A percentile compares a stretch with the other conserved stretches of the same genome.
These are phyloP conservation scores for Nibea albiflora DNA, from an alignment of 2,113 vertebrate species.

Conservation along the genomic window DNA sequence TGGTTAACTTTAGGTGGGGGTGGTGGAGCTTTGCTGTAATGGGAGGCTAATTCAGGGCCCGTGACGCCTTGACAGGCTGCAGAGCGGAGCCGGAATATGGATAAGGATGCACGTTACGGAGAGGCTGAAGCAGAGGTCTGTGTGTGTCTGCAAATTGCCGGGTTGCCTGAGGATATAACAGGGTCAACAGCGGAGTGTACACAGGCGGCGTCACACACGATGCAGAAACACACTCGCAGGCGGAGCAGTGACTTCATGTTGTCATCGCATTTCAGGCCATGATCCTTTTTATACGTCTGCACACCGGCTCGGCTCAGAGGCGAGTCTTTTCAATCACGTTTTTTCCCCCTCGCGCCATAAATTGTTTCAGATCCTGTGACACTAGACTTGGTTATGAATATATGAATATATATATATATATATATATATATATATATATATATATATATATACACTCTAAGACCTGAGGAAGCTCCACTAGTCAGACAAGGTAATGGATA, in stretches of 20 bases:
- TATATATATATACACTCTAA: slow-evolving; percentile 1
- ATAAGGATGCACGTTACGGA: slow-evolving; percentile 32
- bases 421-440: neutral
- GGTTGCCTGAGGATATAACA: slow-evolving; percentile 63
- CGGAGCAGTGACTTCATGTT: slow-evolving; percentile 50
- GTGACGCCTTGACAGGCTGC: slow-evolving; percentile 52
- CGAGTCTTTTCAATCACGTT: slow-evolving; percentile 68
- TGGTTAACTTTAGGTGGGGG: slow-evolving; percentile 69
- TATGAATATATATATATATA: slow-evolving; percentile 63
- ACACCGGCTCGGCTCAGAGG: slow-evolving; percentile 60
- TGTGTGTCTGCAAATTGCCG: slow-evolving; percentile 61
- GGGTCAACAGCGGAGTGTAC: slow-evolving; percentile 48
- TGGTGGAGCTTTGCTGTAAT: slow-evolving; percentile 67
- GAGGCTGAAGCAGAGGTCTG: slow-evolving; percentile 47
- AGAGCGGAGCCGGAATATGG: slow-evolving; percentile 57
- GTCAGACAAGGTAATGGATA: slow-evolving; percentile 67
- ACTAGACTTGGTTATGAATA: slow-evolving; percentile 74
- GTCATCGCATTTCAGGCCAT: slow-evolving; percentile 71
- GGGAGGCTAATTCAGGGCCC: slow-evolving; percentile 71
- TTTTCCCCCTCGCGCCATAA: slow-evolving; percentile 55
- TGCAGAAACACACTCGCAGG: slow-evolving; percentile 17
- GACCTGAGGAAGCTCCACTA: slow-evolving; percentile 60
- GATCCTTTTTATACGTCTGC: slow-evolving; percentile 70
- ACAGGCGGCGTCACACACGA: slow-evolving; percentile 28
- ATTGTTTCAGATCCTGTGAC: slow-evolving; percentile 75